phyloP scores from a whole-genome alignment of 2,888 invertebrate genomes.

The Drosophila rubida region DNA sequence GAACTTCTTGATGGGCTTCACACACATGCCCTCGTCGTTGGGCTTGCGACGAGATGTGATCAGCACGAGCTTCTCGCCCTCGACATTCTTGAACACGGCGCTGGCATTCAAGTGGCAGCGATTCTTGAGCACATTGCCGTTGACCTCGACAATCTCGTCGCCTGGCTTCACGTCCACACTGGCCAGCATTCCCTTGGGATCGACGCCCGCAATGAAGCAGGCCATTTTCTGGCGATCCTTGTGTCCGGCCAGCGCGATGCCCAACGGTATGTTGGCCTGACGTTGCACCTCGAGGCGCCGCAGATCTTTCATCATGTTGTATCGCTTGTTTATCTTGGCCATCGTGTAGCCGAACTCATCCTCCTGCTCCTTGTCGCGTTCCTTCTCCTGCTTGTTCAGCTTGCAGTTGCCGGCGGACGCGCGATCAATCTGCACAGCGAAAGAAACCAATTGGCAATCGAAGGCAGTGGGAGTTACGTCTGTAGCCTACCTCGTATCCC shows the following conservation, averaged over 20 bases:
- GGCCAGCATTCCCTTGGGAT: slow-evolving; percentile 93
- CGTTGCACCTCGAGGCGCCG: slow-evolving; percentile 88
- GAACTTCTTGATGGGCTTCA: slow-evolving; percentile 94
- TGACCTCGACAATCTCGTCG: slow-evolving; percentile 98
- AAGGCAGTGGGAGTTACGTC: not conserved
- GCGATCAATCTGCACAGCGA: slow-evolving; percentile 90
- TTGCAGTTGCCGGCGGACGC: slow-evolving; percentile 95
- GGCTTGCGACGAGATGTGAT: slow-evolving; percentile 86
- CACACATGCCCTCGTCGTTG: slow-evolving; percentile 90
- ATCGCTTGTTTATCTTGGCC: slow-evolving; percentile 96
- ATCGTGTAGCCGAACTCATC: slow-evolving; percentile 97
- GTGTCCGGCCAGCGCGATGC: slow-evolving; percentile 97
- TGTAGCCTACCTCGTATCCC: slow-evolving; percentile 88
- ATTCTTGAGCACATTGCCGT: slow-evolving; percentile 96
- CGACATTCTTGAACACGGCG: slow-evolving; percentile 96
- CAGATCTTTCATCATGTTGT: slow-evolving; percentile 92
- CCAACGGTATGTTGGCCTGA: slow-evolving; percentile 91
- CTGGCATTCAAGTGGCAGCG: slow-evolving; percentile 98
- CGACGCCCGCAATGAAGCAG: slow-evolving; percentile 97
- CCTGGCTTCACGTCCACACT: slow-evolving; percentile 93
- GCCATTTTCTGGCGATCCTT: slow-evolving; percentile 97
- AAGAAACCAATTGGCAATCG: not conserved
- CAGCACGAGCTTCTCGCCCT: slow-evolving; percentile 93
- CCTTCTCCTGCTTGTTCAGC: slow-evolving; percentile 90
- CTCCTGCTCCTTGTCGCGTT: slow-evolving; percentile 93